These are phyloP conservation scores for Forficula auricularia DNA, from an alignment of 1,140 invertebrate species.

Conservation along the genomic window DNA sequence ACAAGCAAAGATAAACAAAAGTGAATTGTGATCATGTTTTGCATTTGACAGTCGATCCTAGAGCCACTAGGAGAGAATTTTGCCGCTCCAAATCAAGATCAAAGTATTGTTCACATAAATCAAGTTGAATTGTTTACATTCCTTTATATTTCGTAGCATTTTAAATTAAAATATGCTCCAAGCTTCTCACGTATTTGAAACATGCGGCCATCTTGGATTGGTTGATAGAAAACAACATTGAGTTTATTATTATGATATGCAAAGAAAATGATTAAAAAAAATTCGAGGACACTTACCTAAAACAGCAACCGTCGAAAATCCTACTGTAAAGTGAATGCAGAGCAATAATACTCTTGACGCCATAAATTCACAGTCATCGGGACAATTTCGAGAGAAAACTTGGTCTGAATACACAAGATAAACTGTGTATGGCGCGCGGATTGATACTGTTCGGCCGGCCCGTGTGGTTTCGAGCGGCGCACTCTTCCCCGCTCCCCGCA, in stretches of 20 bases:
- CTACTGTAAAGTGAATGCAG: conserved; percentile 19
- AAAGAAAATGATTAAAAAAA: conserved; percentile 4
- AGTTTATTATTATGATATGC: conserved; percentile 6
- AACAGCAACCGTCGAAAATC: conserved; percentile 14
- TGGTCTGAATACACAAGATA: conserved; percentile 14
- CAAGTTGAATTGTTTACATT: too few relatives aligned
- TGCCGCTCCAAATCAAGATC: too few relatives aligned
- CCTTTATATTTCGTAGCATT: too few relatives aligned
- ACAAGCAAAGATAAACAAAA: too few relatives aligned
- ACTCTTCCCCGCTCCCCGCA: background rate
- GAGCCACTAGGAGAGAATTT: too few relatives aligned
- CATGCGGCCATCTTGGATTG: conserved; percentile 13
- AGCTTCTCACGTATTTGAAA: background rate
- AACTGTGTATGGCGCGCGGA: conserved; percentile 10
- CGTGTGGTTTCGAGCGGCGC: background rate
- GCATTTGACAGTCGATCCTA: too few relatives aligned
- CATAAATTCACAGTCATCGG: conserved; percentile 23
- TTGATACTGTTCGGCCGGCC: conserved; percentile 10
- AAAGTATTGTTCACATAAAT: too few relatives aligned
- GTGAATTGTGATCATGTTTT: too few relatives aligned
- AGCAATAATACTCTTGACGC: conserved; percentile 19
- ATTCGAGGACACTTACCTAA: conserved; percentile 13
- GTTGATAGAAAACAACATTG: conserved; percentile 5
- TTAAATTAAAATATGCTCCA: too few relatives aligned
- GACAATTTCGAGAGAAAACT: conserved; percentile 16